Evolutionary conservation across 2,113 vertebrate genomes (phyloP).

Genomic region (Acanthochromis polyacanthus): DNA sequence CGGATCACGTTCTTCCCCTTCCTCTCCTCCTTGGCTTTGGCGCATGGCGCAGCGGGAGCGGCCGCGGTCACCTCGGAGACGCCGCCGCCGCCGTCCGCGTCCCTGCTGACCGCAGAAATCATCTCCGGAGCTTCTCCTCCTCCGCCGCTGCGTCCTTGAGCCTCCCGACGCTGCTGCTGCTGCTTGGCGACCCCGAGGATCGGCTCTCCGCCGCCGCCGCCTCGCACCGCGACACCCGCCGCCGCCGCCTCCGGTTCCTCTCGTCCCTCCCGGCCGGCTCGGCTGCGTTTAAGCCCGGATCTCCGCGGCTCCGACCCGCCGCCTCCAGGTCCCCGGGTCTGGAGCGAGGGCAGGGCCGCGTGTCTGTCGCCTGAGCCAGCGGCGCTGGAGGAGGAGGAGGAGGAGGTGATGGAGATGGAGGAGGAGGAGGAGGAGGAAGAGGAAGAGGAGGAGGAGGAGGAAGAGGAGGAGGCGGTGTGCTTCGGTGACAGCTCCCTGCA

Average conservation of each 20-base stretch:
- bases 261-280: conserved; percentile 89
- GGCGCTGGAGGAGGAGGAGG: conserved; percentile 73
- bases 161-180: conserved; percentile 86
- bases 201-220: conserved; percentile 79
- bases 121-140: conserved; percentile 89
- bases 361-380: conserved; percentile 90
- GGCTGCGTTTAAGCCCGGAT: conserved; percentile 94
- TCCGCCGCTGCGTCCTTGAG: conserved; percentile 91
- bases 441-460: not conserved
- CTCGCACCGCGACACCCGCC: conserved; percentile 89
- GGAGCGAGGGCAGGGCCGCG: conserved; percentile 90
- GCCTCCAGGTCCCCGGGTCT: conserved; percentile 90
- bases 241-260: conserved; percentile 63
- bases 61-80: conserved; percentile 48
- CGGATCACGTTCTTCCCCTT: conserved; percentile 90
- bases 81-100: conserved; percentile 75
- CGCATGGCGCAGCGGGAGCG: conserved; percentile 84
- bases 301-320: conserved; percentile 94
- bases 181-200: conserved; percentile 86
- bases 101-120: conserved; percentile 87
- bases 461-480: conserved; percentile 57
- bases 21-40: conserved; percentile 93
- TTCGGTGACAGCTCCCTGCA: conserved; percentile 87
- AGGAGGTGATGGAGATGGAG: conserved; percentile 8
- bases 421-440: conserved; percentile 77